A percentile compares a stretch with the other conserved stretches of the same genome.
These are phyloP conservation scores for Plecotus auritus DNA, from an alignment of 2,113 vertebrate genomes.

Conservation along the genomic window DNA sequence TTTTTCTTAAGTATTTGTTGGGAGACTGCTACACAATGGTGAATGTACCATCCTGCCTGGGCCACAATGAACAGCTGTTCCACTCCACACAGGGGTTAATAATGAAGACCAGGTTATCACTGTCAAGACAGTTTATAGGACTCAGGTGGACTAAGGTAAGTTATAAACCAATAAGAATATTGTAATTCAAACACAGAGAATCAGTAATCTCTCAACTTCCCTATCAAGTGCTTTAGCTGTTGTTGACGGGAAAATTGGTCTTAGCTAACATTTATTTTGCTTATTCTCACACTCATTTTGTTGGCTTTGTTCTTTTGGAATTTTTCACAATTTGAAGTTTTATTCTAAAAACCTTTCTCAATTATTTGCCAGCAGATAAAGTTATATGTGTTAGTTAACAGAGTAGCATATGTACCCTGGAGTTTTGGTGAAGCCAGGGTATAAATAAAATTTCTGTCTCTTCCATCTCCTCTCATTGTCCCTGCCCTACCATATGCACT, in stretches of 20 bases:
- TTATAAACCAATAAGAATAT: background rate
- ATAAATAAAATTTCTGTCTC: background rate
- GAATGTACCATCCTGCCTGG: background rate
- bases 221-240: background rate
- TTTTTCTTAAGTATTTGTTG: background rate
- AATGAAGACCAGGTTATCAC: background rate
- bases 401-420: background rate
- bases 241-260: background rate
- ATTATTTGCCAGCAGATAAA: background rate
- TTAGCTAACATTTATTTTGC: background rate
- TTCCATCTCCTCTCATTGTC: background rate
- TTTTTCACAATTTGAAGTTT: constrained; percentile 27
- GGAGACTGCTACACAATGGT: background rate
- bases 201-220: background rate
- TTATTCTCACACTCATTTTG: background rate
- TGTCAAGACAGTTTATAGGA: background rate
- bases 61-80: background rate
- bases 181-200: background rate
- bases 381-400: background rate
- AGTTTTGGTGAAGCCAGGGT: background rate
- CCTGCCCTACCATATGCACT: background rate
- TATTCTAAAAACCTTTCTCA: background rate
- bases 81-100: background rate
- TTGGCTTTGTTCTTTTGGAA: background rate
- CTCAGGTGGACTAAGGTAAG: background rate